Evolutionary conservation across 1,140 invertebrate genomes (phyloP).

Genomic region (fruit fly (Drosophila melanogaster)): DNA sequence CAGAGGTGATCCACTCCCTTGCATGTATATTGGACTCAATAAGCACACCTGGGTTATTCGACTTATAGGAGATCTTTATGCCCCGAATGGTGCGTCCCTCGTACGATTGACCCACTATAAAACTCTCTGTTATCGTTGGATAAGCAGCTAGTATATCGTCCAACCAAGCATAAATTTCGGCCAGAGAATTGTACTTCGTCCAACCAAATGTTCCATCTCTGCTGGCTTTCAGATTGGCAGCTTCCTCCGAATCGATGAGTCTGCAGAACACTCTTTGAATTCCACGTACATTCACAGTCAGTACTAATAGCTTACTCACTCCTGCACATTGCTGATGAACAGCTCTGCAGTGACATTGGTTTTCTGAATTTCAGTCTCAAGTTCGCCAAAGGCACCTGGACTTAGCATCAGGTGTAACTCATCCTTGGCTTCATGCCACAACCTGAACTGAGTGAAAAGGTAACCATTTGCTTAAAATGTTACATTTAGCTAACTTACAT

Average conservation of each 20-base stretch:
- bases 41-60: conserved; percentile 85
- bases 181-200: conserved; percentile 83
- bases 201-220: conserved; percentile 68
- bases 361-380: conserved; percentile 19
- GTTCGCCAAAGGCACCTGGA: conserved; percentile 24
- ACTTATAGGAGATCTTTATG: conserved; percentile 87
- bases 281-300: not conserved
- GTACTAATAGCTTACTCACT: conserved; percentile 39
- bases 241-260: conserved; percentile 37
- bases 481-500: conserved; percentile 27
- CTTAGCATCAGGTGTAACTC: conserved; percentile 64
- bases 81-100: conserved; percentile 87
- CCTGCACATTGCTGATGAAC: conserved; percentile 64
- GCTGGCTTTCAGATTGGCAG: not conserved
- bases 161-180: conserved; percentile 85
- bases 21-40: conserved; percentile 86
- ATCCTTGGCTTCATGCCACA: conserved; percentile 52
- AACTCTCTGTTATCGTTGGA: conserved; percentile 51
- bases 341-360: conserved; percentile 36
- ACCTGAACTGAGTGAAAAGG: conserved; percentile 37
- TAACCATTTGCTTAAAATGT: not conserved
- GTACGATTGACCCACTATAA: conserved; percentile 84
- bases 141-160: conserved; percentile 78
- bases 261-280: conserved; percentile 6
- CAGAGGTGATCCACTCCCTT: conserved; percentile 87